These are phyloP conservation scores for Watersipora subatra DNA, from an alignment of 1,140 invertebrate species.

Conservation along the genomic window DNA sequence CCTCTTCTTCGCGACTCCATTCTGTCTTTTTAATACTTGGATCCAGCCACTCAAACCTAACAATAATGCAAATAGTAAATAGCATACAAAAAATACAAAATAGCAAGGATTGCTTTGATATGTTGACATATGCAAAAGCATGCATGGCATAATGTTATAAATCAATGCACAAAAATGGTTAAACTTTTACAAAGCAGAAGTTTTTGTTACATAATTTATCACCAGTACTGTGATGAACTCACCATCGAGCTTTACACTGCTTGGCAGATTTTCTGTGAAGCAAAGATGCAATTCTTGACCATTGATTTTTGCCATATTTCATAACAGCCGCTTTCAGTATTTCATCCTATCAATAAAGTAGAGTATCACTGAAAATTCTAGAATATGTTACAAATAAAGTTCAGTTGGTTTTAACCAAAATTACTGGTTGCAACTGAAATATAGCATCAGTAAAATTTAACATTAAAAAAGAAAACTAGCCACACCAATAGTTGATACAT, in stretches of 20 bases:
- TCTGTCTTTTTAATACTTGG: slow-evolving; percentile 99
- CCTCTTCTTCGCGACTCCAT: slow-evolving; percentile 98
- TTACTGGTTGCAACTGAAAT: no score
- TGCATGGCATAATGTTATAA: background rate
- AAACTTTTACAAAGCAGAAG: background rate
- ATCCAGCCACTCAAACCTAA: slow-evolving; percentile 89
- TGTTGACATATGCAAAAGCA: background rate
- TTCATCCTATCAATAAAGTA: slow-evolving; percentile 70
- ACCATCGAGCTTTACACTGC: slow-evolving; percentile 97
- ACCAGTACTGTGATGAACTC: no score
- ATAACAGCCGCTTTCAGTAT: slow-evolving; percentile 99
- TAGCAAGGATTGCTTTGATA: background rate
- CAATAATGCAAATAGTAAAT: slow-evolving; percentile 3
- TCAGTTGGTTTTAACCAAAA: no score
- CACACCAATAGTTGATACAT: no score
- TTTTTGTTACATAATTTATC: no score
- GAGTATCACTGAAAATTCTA: background rate
- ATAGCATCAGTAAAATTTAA: no score
- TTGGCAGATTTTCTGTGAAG: slow-evolving; percentile 97
- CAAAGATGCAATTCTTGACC: slow-evolving; percentile 96
- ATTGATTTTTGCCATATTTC: slow-evolving; percentile 99
- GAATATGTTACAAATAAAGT: background rate
- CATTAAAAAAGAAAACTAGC: no score
- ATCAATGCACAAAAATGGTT: background rate
- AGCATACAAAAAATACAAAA: background rate